Evolutionary conservation across 2,888 invertebrate genomes (phyloP), one percentile per base, ranked within the genome.

Genomic region (Erynnis tages): DNA sequence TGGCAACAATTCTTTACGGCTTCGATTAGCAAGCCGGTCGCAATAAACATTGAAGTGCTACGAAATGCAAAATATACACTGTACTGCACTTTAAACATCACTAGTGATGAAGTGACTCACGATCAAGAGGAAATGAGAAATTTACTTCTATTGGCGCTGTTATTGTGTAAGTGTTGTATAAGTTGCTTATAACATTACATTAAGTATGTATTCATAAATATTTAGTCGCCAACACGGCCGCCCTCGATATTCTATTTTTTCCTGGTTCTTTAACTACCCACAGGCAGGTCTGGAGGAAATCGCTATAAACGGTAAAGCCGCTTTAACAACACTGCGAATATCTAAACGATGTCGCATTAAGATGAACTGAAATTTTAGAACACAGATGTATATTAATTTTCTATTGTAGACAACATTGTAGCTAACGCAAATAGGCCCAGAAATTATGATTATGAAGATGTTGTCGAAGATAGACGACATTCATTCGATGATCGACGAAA

Each of bases 141-240:
- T 68, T 65, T 85, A 60, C 69, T 88, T 56, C 58, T 85, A 55
- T 66, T 86, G 57, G 82, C 83, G 4, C 71, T 88, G 54, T 65
- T 88, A 45, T 74, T 88, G 27, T 88, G 88, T 88, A 74, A 82
- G 21, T 41, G n/a, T n/a, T n/a, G n/a, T n/a, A n/a, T n/a, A n/a
- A n/a, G n/a, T n/a, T n/a, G n/a, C n/a, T n/a, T n/a, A n/a, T n/a
- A n/a, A n/a, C n/a, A n/a, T n/a, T n/a, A n/a, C n/a, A n/a, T n/a
- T n/a, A n/a, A n/a, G n/a, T n/a, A n/a, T n/a, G n/a, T n/a, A n/a
- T n/a, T n/a, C n/a, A n/a, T n/a, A n/a, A n/a, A n/a, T n/a, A n/a
- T n/a, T n/a, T n/a, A n/a, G n/a, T n/a, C n/a, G n/a, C n/a, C n/a
- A n/a, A n/a, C n/a, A n/a, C n/a, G n/a, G n/a, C n/a, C n/a, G n/a